phyloP scores from a whole-genome alignment of 2,888 invertebrate species.

The Protophormia terraenovae region DNA sequence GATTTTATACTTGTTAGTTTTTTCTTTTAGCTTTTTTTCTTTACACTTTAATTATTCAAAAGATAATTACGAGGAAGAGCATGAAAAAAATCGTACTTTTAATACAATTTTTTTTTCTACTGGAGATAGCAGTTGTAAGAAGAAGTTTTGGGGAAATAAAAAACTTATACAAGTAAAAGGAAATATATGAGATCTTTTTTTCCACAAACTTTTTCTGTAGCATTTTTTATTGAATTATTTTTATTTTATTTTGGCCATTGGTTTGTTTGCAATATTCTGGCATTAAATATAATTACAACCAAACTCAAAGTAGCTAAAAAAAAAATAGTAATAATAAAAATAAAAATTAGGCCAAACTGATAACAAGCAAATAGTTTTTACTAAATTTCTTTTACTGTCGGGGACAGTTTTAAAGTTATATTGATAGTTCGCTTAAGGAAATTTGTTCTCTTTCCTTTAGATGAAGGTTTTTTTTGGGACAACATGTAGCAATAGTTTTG shows the following conservation, averaged over 20 bases:
- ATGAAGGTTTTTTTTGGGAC: not conserved
- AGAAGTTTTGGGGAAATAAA: conserved; percentile 40
- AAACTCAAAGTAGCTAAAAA: conserved; percentile 15
- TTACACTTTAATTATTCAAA: conserved; percentile 77
- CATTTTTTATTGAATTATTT: not conserved
- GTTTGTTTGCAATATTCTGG: conserved; percentile 45
- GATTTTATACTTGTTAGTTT: not conserved
- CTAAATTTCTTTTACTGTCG: conserved; percentile 43
- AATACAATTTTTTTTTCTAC: conserved; percentile 2
- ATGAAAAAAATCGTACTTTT: conserved; percentile 72
- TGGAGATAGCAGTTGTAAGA: not conserved
- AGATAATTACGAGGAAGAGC: conserved; percentile 75
- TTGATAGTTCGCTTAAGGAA: conserved; percentile 7
- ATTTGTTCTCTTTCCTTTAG: not conserved
- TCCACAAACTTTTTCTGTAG: conserved; percentile 44
- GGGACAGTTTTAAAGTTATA: conserved; percentile 59
- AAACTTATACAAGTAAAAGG: conserved; percentile 7
- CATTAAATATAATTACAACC: conserved; percentile 55
- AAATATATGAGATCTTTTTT: conserved; percentile 50
- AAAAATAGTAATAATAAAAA: not conserved
- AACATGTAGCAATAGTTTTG: conserved; percentile 1
- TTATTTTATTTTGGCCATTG: conserved; percentile 4
- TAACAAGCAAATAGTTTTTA: conserved; percentile 63
- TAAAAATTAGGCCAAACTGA: conserved; percentile 66
- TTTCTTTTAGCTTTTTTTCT: conserved; percentile 61